phyloP scores from a whole-genome alignment of 2,888 invertebrate genomes.

The Lasioglossum calceatum region DNA sequence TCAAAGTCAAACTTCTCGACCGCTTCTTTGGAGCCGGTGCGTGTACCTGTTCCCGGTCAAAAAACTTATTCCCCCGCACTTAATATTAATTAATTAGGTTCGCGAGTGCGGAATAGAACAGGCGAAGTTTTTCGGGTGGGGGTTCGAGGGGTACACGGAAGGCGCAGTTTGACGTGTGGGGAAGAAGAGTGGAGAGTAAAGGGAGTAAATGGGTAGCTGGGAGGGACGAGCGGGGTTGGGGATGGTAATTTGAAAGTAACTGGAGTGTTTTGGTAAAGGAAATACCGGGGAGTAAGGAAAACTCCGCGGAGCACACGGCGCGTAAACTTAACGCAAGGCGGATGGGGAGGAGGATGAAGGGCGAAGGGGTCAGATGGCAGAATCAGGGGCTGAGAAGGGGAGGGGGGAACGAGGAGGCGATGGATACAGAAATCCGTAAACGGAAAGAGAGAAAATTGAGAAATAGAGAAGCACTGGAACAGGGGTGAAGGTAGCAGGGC shows the following conservation, averaged over 20 bases:
- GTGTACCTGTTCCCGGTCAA: neutral
- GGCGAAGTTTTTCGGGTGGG: neutral
- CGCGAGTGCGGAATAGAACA: neutral
- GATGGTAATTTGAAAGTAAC: constrained; percentile 49
- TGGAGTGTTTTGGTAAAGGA: constrained; percentile 31
- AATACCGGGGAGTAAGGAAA: constrained; percentile 39
- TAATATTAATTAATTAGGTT: constrained; percentile 40
- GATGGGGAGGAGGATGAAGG: neutral
- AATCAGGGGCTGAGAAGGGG: neutral
- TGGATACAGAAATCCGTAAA: constrained; percentile 54
- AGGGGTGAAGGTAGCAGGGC: constrained; percentile 46
- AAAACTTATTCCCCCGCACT: neutral
- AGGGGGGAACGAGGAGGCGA: neutral
- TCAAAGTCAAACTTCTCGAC: constrained; percentile 23
- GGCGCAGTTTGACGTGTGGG: neutral
- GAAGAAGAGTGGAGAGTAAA: neutral
- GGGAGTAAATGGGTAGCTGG: neutral
- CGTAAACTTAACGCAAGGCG: neutral
- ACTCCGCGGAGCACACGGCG: neutral
- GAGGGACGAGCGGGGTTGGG: neutral
- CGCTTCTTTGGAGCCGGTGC: neutral
- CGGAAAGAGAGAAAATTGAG: constrained; percentile 51
- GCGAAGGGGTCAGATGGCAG: neutral
- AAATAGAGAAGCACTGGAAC: constrained; percentile 22
- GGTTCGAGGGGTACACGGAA: neutral